phyloP scores from a whole-genome alignment of 1,140 invertebrate species.

The Idris sp. region DNA sequence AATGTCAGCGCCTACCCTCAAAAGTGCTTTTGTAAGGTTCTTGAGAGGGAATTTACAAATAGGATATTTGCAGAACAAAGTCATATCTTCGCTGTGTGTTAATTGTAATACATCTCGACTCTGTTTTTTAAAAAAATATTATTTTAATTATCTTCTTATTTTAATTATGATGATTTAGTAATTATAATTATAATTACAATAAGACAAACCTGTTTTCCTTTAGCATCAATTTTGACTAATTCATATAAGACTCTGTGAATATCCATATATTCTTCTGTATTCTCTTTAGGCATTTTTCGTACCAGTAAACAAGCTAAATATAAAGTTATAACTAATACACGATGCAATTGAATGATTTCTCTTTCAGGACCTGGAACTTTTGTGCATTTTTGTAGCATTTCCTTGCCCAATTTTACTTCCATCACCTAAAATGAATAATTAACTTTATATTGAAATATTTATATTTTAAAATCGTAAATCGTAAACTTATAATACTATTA shows the following conservation, averaged over 20 bases:
- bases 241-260: slow-evolving; percentile 84
- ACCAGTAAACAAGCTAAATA: slow-evolving; percentile 88
- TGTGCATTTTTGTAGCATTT: slow-evolving; percentile 74
- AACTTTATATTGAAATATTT: too few species aligned
- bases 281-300: slow-evolving; percentile 78
- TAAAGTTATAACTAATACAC: slow-evolving; percentile 91
- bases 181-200: too few species aligned
- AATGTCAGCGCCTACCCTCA: slow-evolving; percentile 89
- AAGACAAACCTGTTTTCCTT: slow-evolving; percentile 71
- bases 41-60: slow-evolving; percentile 86
- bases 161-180: too few species aligned
- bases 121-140: too few species aligned
- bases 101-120: slow-evolving; percentile 90
- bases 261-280: slow-evolving; percentile 78
- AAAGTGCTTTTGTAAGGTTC: slow-evolving; percentile 86
- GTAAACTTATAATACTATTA: too few species aligned
- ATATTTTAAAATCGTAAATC: too few species aligned
- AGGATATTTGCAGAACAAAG: slow-evolving; percentile 83
- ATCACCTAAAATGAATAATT: too few species aligned
- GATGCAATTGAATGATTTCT: slow-evolving; percentile 87
- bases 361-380: slow-evolving; percentile 81
- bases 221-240: slow-evolving; percentile 87
- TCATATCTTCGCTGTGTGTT: slow-evolving; percentile 82
- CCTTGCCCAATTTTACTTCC: slow-evolving; percentile 73
- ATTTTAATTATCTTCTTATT: too few species aligned